These are phyloP conservation scores for Dyspetes luteomarginatus DNA, from an alignment of 2,888 invertebrate species.

Conservation along the genomic window DNA sequence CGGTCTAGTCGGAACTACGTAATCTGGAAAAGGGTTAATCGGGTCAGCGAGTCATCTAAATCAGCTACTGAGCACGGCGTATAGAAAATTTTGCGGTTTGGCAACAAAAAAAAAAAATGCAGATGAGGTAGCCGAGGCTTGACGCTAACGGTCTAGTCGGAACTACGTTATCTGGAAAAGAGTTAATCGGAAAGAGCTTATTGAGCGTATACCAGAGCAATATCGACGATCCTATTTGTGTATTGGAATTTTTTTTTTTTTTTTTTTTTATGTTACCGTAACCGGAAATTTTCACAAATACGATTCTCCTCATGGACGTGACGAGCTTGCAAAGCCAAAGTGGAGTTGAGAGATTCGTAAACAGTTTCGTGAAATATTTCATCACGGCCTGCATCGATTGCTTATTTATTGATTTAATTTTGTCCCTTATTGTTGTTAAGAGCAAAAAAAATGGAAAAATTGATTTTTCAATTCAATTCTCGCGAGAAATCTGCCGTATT, in stretches of 20 bases:
- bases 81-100: slow-evolving; percentile 93
- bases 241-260: slow-evolving; percentile 74
- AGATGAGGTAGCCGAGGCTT: slow-evolving; percentile 80
- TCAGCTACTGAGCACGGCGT: slow-evolving; percentile 93
- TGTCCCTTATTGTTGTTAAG: slow-evolving; percentile 64
- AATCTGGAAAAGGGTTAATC: slow-evolving; percentile 54
- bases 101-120: slow-evolving; percentile 90
- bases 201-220: slow-evolving; percentile 72
- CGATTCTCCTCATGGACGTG: slow-evolving; percentile 67
- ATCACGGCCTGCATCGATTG: slow-evolving; percentile 57
- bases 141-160: slow-evolving; percentile 67
- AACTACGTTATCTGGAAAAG: slow-evolving; percentile 56
- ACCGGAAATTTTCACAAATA: slow-evolving; percentile 42
- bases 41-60: slow-evolving; percentile 95
- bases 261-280: slow-evolving; percentile 62
- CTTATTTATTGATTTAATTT: slow-evolving; percentile 74
- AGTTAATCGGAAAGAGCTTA: slow-evolving; percentile 42
- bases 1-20: slow-evolving; percentile 65
- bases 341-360: slow-evolving; percentile 34
- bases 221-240: slow-evolving; percentile 71
- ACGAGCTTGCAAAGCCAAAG: slow-evolving; percentile 53
- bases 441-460: background rate
- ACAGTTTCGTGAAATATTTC: background rate
- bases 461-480: slow-evolving; percentile 11
- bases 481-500: background rate